Evolutionary conservation across 2,888 invertebrate species (phyloP).

Genomic region (Amblyteles armatorius): DNA sequence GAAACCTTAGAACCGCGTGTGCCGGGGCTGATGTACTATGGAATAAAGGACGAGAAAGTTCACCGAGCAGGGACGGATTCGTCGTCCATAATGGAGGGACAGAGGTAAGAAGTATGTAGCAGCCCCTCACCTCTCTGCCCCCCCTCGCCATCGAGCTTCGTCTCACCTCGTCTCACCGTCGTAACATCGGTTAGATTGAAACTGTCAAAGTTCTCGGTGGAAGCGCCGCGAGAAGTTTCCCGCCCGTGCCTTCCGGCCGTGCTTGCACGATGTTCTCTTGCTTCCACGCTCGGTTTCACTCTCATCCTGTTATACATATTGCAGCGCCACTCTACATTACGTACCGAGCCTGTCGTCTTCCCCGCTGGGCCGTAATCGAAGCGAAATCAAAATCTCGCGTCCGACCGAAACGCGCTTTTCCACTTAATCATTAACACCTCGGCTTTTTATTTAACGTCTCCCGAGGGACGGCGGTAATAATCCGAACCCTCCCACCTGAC

Average conservation of each 20-base stretch:
- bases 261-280: constrained; percentile 46
- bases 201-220: constrained; percentile 76
- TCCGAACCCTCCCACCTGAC: neutral
- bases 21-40: neutral
- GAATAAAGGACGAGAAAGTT: constrained; percentile 21
- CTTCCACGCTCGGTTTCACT: constrained; percentile 2
- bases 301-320: constrained; percentile 20
- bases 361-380: neutral
- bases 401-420: neutral
- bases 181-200: constrained; percentile 75
- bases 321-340: constrained; percentile 13
- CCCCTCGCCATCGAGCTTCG: constrained; percentile 3
- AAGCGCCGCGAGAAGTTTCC: constrained; percentile 59
- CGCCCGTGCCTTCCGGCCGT: constrained; percentile 39
- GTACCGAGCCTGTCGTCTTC: neutral
- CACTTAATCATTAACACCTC: neutral
- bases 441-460: neutral
- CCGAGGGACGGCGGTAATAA: neutral
- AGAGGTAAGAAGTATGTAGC: constrained; percentile 19
- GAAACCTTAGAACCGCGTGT: neutral
- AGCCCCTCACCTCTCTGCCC: neutral
- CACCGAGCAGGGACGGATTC: constrained; percentile 11
- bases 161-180: constrained; percentile 62
- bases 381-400: neutral
- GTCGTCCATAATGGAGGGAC: constrained; percentile 13